Evolutionary conservation across 2,888 invertebrate genomes (phyloP).

Genomic region (Muschampia plurimacula): DNA sequence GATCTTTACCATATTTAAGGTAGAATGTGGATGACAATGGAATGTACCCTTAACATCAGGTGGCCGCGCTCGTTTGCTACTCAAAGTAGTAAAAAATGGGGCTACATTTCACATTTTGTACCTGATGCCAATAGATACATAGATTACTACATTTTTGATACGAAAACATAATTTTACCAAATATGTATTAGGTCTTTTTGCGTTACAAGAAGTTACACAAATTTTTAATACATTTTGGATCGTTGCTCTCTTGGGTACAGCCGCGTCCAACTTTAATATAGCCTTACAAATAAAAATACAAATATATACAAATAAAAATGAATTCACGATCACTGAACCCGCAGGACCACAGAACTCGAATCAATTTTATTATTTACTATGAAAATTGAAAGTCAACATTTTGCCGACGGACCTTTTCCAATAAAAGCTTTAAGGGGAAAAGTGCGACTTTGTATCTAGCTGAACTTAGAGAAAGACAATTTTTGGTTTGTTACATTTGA

Average conservation of each 20-base stretch:
- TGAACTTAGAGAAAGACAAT: not conserved
- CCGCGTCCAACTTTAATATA: conserved; percentile 2
- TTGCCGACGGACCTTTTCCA: conserved; percentile 41
- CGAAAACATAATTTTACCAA: too few species aligned
- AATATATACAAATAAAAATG: conserved; percentile 41
- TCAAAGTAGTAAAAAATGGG: too few species aligned
- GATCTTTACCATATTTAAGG: too few species aligned
- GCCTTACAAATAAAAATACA: too few species aligned
- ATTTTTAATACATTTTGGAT: conserved; percentile 14
- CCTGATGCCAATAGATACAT: too few species aligned
- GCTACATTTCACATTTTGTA: too few species aligned
- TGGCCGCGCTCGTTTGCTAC: too few species aligned
- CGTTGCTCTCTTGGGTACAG: conserved; percentile 7
- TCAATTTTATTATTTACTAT: conserved; percentile 49
- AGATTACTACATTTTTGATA: too few species aligned
- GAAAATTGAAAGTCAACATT: conserved; percentile 64
- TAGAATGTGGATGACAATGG: too few species aligned
- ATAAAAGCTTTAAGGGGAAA: conserved; percentile 19
- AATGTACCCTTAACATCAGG: too few species aligned
- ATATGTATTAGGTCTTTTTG: not conserved
- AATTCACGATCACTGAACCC: conserved; percentile 27
- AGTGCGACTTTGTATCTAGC: not conserved
- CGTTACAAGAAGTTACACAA: not conserved
- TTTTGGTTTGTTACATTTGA: not conserved
- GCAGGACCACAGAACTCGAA: conserved; percentile 42